Evolutionary conservation across 2,888 invertebrate genomes (phyloP).

Genomic region (Drosophila pegasa): DNA sequence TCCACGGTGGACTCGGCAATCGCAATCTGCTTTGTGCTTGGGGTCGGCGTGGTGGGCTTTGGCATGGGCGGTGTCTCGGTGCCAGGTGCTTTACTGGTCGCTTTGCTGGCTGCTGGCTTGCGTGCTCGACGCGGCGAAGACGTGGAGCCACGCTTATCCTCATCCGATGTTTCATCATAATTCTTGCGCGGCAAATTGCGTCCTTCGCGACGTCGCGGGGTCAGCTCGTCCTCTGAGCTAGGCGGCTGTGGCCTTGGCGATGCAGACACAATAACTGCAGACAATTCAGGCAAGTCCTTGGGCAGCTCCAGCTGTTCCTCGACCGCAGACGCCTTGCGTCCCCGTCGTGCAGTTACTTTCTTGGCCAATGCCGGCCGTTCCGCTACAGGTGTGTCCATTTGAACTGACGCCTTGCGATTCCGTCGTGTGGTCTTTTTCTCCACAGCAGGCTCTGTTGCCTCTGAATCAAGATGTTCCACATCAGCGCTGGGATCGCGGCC

Average conservation of each 20-base stretch:
- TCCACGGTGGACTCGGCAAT: constrained; percentile 8
- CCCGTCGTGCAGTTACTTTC: constrained; percentile 33
- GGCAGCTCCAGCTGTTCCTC: constrained; percentile 4
- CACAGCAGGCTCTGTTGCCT: constrained; percentile 13
- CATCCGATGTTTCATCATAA: constrained; percentile 61
- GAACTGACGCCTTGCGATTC: constrained; percentile 48
- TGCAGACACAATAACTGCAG: neutral
- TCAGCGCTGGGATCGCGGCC: constrained; percentile 35
- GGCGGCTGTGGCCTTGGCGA: constrained; percentile 16
- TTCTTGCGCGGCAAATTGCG: constrained; percentile 67
- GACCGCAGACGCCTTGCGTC: constrained; percentile 28
- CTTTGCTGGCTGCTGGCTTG: constrained; percentile 41
- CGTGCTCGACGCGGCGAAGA: constrained; percentile 38
- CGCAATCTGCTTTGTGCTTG: neutral
- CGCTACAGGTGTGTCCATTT: constrained; percentile 23
- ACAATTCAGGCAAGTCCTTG: constrained; percentile 3
- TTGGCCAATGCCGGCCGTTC: constrained; percentile 23
- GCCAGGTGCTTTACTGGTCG: constrained; percentile 2
- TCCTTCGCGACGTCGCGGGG: constrained; percentile 66
- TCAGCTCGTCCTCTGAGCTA: constrained; percentile 49
- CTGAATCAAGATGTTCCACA: constrained; percentile 9
- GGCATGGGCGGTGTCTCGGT: constrained; percentile 2
- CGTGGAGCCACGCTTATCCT: constrained; percentile 37
- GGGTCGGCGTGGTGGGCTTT: constrained; percentile 25
- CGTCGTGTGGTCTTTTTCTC: constrained; percentile 31